These are phyloP conservation scores for Calyptommatus sinebrachiatus DNA, from an alignment of 2,113 vertebrate species.

Conservation along the genomic window DNA sequence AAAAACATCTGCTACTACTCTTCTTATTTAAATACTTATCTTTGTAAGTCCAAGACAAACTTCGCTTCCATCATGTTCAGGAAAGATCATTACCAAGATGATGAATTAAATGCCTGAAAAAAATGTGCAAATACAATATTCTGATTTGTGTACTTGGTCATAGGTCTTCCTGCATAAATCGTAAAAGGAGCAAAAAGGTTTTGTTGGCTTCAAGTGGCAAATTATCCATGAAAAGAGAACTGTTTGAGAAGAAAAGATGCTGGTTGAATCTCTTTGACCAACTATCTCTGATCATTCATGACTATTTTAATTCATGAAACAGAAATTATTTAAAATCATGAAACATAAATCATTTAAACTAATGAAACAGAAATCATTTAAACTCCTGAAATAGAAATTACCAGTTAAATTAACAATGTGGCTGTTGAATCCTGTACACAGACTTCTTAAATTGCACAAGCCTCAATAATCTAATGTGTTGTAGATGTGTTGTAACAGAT, in stretches of 20 bases:
- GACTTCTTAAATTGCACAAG: neutral
- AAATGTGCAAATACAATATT: neutral
- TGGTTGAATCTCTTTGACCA: slow-evolving; percentile 13
- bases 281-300: neutral
- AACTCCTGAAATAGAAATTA: neutral
- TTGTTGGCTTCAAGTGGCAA: neutral
- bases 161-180: neutral
- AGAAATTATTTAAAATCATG: too few species aligned
- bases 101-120: neutral
- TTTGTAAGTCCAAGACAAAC: neutral
- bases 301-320: rapidly evolving
- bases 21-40: neutral
- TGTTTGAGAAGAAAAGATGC: too few species aligned
- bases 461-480: neutral
- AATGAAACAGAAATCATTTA: too few species aligned
- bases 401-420: neutral
- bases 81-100: neutral
- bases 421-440: neutral
- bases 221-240: too few species aligned
- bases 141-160: neutral
- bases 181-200: neutral
- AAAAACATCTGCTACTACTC: too few species aligned
- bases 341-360: too few species aligned
- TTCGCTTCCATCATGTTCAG: neutral
- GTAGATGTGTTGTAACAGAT: too few species aligned